Conservation (phyloP, 2,888 invertebrate species). For the Aleiodes testaceus region DNA sequence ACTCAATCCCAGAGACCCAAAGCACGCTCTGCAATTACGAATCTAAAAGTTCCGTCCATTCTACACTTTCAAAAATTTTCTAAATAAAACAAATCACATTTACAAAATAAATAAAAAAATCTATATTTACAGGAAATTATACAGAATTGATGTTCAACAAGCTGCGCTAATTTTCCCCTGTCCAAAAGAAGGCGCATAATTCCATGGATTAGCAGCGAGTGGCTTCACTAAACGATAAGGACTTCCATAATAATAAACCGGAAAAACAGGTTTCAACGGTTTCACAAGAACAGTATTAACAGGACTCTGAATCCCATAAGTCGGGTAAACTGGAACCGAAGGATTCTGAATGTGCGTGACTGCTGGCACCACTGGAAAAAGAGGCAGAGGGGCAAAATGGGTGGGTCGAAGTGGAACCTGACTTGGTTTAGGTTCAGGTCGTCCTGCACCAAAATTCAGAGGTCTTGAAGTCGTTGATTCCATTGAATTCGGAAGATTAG, state of each 20-base stretch:
- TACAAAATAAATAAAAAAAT: too few relatives aligned
- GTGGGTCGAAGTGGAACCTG: slow-evolving; percentile 8
- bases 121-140: too few relatives aligned
- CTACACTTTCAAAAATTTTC: not conserved
- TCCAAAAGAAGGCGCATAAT: slow-evolving; percentile 63
- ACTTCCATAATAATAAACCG: slow-evolving; percentile 65
- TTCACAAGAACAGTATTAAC: slow-evolving; percentile 62
- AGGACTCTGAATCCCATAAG: slow-evolving; percentile 60
- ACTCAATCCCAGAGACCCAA: slow-evolving; percentile 53
- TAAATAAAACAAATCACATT: too few relatives aligned
- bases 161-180: slow-evolving; percentile 58
- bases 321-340: slow-evolving; percentile 55
- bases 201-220: slow-evolving; percentile 62
- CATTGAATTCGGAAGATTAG: slow-evolving; percentile 49
- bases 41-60: not conserved
- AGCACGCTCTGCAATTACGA: slow-evolving; percentile 15
- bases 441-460: slow-evolving; percentile 49
- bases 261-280: slow-evolving; percentile 64
- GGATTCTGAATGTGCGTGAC: slow-evolving; percentile 50
- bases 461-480: not conserved
- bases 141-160: slow-evolving; percentile 45
- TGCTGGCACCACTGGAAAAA: slow-evolving; percentile 44
- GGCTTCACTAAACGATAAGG: slow-evolving; percentile 61
- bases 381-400: slow-evolving; percentile 29
- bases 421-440: slow-evolving; percentile 44